Conservation (phyloP, 2,888 invertebrate species). For the Patella ulyssiponensis region DNA sequence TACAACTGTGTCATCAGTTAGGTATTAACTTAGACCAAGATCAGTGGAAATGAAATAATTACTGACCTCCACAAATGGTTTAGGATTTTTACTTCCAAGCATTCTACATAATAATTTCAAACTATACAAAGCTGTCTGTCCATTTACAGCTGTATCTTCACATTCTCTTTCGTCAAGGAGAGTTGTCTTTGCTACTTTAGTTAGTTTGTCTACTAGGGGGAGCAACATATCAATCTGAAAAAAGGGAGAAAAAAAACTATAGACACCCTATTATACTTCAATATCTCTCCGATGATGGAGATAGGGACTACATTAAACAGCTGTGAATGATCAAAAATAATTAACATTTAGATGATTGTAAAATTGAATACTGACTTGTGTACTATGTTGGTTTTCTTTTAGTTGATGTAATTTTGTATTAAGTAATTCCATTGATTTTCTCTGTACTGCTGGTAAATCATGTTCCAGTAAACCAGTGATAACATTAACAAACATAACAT, state of each 20-base stretch:
- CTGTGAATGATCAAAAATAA: neutral
- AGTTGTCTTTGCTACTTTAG: constrained; percentile 39
- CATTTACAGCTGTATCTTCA: constrained; percentile 79
- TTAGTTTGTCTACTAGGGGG: constrained; percentile 51
- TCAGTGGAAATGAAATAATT: neutral
- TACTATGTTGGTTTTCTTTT: constrained; percentile 76
- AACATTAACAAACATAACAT: constrained; percentile 84
- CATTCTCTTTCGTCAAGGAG: constrained; percentile 73
- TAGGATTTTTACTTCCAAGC: constrained; percentile 80
- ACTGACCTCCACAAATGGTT: constrained; percentile 79
- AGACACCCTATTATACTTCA: neutral
- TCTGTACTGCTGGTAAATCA: constrained; percentile 80
- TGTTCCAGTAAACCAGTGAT: constrained; percentile 82
- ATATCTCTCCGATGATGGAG: neutral
- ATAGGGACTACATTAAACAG: neutral
- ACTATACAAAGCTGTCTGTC: constrained; percentile 87
- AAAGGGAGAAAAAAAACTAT: neutral
- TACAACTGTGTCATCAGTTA: too few relatives aligned
- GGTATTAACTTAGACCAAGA: too few relatives aligned
- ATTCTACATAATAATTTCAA: constrained; percentile 86
- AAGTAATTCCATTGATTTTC: constrained; percentile 88
- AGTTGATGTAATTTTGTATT: constrained; percentile 85
- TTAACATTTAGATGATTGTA: neutral
- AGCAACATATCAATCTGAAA: constrained; percentile 44
- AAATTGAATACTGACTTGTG: constrained; percentile 41